Conservation (phyloP, 2,113 vertebrate genomes). For the Pyxicephalus adspersus region DNA sequence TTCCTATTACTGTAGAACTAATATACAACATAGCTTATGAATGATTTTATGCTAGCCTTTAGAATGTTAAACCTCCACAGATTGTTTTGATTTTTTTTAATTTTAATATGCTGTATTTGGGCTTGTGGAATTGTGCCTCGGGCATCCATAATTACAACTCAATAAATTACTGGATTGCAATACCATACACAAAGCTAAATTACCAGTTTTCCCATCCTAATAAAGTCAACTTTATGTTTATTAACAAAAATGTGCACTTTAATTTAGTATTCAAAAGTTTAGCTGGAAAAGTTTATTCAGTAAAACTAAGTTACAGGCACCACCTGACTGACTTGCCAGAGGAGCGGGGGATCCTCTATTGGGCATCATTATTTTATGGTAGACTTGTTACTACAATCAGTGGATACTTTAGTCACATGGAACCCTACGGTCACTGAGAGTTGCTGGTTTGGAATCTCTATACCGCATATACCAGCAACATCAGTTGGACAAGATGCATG, state of each 20-base stretch:
- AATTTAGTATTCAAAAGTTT: slow-evolving; percentile 33
- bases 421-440: too few species aligned
- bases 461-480: too few species aligned
- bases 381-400: too few species aligned
- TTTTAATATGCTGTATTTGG: slow-evolving; percentile 29
- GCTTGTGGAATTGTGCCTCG: slow-evolving; percentile 17
- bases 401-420: too few species aligned
- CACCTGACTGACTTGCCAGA: too few species aligned
- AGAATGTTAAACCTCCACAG: slow-evolving; percentile 48
- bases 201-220: slow-evolving; percentile 38
- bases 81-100: slow-evolving; percentile 38
- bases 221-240: slow-evolving; percentile 47
- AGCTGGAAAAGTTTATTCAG: slow-evolving; percentile 22
- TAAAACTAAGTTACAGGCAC: slow-evolving; percentile 20
- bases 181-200: slow-evolving; percentile 38
- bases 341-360: too few species aligned
- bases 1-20: too few species aligned
- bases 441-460: too few species aligned
- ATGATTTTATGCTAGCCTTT: slow-evolving; percentile 42
- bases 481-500: too few species aligned
- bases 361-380: too few species aligned
- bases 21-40: not conserved
- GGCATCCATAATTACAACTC: slow-evolving; percentile 12
- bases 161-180: slow-evolving; percentile 28
- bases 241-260: slow-evolving; percentile 39